Conservation (phyloP, 2,113 vertebrate genomes). For the Willisornis vidua region DNA sequence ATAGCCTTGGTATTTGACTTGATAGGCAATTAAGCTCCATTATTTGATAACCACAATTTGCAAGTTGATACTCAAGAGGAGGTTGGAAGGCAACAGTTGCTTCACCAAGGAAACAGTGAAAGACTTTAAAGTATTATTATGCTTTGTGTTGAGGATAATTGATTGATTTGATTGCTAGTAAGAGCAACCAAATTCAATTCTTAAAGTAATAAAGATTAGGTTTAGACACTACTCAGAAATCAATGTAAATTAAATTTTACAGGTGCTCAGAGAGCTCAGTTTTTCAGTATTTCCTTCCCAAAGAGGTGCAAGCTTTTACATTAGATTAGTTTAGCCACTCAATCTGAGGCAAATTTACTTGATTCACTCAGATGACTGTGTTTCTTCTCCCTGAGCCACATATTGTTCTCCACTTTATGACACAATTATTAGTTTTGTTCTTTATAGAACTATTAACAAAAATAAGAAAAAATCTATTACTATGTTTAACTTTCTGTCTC, state of each 20-base stretch:
- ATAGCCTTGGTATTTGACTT: neutral
- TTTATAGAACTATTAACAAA: neutral
- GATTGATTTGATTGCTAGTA: neutral
- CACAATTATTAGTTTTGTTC: neutral
- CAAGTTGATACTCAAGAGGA: neutral
- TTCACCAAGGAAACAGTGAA: neutral
- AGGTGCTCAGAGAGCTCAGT: neutral
- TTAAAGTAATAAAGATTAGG: neutral
- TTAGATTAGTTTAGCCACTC: neutral
- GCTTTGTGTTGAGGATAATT: neutral
- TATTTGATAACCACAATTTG: neutral
- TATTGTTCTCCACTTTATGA: neutral
- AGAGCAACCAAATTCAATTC: neutral
- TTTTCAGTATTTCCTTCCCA: neutral
- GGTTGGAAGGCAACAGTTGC: neutral
- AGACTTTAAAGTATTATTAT: neutral
- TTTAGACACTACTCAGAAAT: neutral
- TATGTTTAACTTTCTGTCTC: neutral
- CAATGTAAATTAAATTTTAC: neutral
- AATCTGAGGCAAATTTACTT: neutral
- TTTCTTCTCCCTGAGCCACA: neutral
- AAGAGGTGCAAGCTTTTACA: neutral
- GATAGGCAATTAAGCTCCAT: neutral
- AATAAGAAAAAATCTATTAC: neutral
- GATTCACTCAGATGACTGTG: neutral